A percentile compares a stretch with the other conserved stretches of the same genome.
phyloP scores from a whole-genome alignment of 2,888 invertebrate genomes.

The Xanthorhoe designata region DNA sequence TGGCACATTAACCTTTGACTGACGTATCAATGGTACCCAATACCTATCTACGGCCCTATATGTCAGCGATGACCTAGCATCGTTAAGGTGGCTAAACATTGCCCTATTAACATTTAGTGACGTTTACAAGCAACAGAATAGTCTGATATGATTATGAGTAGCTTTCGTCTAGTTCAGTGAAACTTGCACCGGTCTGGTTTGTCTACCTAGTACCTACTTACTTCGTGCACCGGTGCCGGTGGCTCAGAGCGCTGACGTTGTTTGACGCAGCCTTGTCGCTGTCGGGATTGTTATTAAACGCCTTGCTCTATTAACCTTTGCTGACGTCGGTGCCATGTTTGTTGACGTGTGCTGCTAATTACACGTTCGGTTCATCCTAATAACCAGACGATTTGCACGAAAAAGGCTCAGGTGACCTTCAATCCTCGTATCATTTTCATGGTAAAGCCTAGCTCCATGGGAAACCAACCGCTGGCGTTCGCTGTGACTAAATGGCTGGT shows the following conservation, averaged over 20 bases:
- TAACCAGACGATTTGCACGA: background rate
- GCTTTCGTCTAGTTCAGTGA: background rate
- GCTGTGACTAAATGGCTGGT: background rate
- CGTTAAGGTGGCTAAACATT: slow-evolving; percentile 1
- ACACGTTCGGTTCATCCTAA: background rate
- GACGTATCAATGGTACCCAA: slow-evolving; percentile 6
- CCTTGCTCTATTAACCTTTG: slow-evolving; percentile 16
- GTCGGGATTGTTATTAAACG: background rate
- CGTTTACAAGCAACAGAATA: slow-evolving; percentile 8
- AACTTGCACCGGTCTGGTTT: background rate
- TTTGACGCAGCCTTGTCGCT: background rate
- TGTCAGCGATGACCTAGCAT: slow-evolving; percentile 6
- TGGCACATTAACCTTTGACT: slow-evolving; percentile 24
- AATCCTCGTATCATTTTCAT: background rate
- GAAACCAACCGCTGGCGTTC: background rate
- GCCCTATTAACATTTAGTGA: slow-evolving; percentile 13
- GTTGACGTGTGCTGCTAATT: slow-evolving; percentile 5
- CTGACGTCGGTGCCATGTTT: slow-evolving; percentile 4
- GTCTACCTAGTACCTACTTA: too few species aligned
- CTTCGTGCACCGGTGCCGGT: background rate
- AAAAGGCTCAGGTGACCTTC: background rate
- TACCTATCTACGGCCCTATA: slow-evolving; percentile 2
- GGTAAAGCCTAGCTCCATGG: background rate
- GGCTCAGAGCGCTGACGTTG: background rate
- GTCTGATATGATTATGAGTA: background rate